Conservation (phyloP, 2,888 invertebrate species). For the Limulus polyphemus region DNA sequence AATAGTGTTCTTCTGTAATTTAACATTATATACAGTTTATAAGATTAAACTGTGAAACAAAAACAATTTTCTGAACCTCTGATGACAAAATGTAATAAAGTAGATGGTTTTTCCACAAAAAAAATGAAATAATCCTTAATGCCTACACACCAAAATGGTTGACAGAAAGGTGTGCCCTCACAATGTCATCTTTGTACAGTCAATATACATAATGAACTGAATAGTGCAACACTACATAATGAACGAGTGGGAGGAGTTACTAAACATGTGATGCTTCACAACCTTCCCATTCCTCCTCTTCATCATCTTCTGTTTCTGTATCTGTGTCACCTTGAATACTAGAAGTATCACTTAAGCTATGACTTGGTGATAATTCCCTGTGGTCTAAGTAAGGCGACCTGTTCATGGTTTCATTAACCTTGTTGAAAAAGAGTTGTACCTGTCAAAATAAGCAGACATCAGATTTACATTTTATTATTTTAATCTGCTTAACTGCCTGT, state of each 20-base stretch:
- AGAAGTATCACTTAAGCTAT: constrained; percentile 17
- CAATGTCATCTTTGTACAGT: too few relatives aligned
- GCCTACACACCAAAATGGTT: too few relatives aligned
- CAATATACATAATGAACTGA: too few relatives aligned
- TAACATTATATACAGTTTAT: too few relatives aligned
- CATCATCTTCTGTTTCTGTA: constrained; percentile 15
- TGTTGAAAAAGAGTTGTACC: constrained; percentile 17
- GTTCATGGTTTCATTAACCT: constrained; percentile 11
- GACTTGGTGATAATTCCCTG: constrained; percentile 6
- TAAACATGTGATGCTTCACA: constrained; percentile 20
- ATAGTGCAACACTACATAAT: too few relatives aligned
- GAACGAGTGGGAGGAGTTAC: not conserved
- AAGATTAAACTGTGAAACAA: too few relatives aligned
- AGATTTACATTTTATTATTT: not conserved
- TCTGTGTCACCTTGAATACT: constrained; percentile 18
- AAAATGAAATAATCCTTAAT: too few relatives aligned
- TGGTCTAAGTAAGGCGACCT: constrained; percentile 8
- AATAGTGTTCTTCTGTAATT: too few relatives aligned
- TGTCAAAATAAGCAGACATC: constrained; percentile 1
- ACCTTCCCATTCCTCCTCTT: constrained; percentile 13
- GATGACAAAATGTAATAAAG: too few relatives aligned
- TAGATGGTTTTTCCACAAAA: too few relatives aligned
- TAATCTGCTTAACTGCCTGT: not conserved
- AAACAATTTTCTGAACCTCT: too few relatives aligned
- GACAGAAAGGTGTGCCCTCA: too few relatives aligned